Percentiles rank a stretch among this genome's conserved stretches.
Evolutionary conservation across 2,797 vertebrate genomes (phyloP).

Genomic region (Thaleichthys pacificus): DNA sequence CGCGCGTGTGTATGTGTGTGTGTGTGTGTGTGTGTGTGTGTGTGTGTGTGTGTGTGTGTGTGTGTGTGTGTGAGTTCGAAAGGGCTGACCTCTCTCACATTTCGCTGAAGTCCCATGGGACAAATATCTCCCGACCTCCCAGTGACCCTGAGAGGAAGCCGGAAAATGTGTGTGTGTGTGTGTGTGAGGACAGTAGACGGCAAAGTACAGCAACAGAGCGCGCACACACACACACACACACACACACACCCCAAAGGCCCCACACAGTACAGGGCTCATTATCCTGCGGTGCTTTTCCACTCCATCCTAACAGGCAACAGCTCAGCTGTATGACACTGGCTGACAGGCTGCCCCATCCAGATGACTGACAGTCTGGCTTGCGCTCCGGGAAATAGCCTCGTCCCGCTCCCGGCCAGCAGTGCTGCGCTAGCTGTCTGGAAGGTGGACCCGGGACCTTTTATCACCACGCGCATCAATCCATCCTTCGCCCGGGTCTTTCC

Average conservation of each 20-base stretch:
- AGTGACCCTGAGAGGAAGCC: too few species aligned
- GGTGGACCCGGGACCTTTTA: neutral
- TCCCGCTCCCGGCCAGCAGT: neutral
- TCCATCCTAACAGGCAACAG: neutral
- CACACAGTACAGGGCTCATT: constrained; percentile 7
- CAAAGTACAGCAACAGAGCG: neutral
- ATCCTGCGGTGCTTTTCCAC: neutral
- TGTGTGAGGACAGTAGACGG: too few species aligned
- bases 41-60: too few species aligned
- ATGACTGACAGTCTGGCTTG: constrained; percentile 7
- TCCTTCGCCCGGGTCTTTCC: neutral
- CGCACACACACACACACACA: constrained; percentile 17
- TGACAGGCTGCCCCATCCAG: neutral
- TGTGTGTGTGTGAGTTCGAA: too few species aligned
- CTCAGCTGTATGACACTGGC: too few species aligned
- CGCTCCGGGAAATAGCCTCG: constrained; percentile 1
- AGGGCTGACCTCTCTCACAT: too few species aligned
- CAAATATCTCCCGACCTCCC: too few species aligned
- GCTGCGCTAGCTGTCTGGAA: neutral
- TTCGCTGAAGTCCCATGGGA: too few species aligned
- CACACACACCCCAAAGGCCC: neutral
- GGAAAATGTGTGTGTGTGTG: too few species aligned
- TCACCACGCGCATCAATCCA: neutral
- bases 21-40: too few species aligned
- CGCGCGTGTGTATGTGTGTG: too few species aligned